A percentile compares a stretch with the other conserved stretches of the same genome.
Evolutionary conservation across 2,113 vertebrate genomes (phyloP).

Genomic region (Anoplopoma fimbria): DNA sequence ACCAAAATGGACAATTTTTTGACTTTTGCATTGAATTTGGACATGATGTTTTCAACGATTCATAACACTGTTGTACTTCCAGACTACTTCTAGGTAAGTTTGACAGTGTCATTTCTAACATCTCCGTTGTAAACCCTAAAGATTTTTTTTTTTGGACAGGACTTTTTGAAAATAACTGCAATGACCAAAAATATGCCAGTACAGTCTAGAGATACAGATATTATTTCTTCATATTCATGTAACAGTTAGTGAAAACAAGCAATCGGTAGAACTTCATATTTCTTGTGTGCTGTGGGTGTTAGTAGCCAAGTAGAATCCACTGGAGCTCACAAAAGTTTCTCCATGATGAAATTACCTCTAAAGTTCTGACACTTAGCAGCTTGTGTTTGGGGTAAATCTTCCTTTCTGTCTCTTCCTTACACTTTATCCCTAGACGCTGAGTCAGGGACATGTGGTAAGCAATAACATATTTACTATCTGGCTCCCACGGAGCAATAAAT

Average conservation of each 20-base stretch:
- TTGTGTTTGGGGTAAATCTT: conserved; percentile 23
- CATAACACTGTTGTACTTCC: not conserved
- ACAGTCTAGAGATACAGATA: not conserved
- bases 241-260: not conserved
- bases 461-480: conserved; percentile 68
- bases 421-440: conserved; percentile 49
- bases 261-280: not conserved
- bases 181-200: not conserved
- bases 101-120: not conserved
- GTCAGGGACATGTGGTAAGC: conserved; percentile 44
- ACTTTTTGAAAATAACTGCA: not conserved
- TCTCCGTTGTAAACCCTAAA: not conserved
- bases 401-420: conserved; percentile 8
- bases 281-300: not conserved
- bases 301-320: not conserved
- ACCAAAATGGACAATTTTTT: not conserved
- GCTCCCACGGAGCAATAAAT: conserved; percentile 65
- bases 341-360: not conserved
- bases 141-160: not conserved
- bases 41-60: not conserved
- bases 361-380: conserved; percentile 4
- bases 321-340: conserved; percentile 3
- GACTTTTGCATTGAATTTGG: not conserved
- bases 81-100: not conserved
- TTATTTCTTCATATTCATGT: not conserved